Conservation (phyloP, 2,888 invertebrate species). For the Agrotis ipsilon region DNA sequence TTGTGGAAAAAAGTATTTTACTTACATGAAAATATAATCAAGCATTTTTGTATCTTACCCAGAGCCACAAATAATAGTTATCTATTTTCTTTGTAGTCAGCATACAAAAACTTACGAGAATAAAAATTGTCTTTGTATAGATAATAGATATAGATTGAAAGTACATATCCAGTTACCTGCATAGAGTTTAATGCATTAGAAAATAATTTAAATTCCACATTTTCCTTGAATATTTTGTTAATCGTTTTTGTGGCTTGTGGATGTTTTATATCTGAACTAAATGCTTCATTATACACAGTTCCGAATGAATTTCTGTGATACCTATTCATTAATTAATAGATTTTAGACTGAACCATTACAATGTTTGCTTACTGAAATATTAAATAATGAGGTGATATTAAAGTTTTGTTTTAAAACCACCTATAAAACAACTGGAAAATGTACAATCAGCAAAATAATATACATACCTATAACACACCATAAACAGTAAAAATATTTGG, state of each 20-base stretch:
- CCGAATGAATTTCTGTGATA: conserved; percentile 68
- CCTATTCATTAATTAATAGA: conserved; percentile 52
- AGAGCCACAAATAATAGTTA: conserved; percentile 11
- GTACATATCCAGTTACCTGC: no score
- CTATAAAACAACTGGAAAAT: no score
- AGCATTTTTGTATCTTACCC: conserved; percentile 3
- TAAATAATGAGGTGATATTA: conserved; percentile 8
- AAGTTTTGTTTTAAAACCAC: conserved; percentile 14
- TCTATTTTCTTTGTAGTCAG: neutral
- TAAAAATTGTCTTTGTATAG: neutral
- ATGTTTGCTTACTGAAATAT: conserved; percentile 27
- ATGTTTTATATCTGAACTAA: neutral
- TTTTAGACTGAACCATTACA: conserved; percentile 31
- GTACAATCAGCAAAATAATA: no score
- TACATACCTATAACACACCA: no score
- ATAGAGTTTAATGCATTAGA: neutral
- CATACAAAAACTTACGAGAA: neutral
- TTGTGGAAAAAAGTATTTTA: conserved; percentile 10
- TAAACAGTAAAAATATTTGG: no score
- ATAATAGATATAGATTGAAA: neutral
- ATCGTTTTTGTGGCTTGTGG: neutral
- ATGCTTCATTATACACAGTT: conserved; percentile 14
- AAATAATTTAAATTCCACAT: neutral
- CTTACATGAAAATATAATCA: conserved; percentile 7
- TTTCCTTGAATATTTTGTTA: neutral